Evolutionary conservation across 2,888 invertebrate species (phyloP), one percentile per base, ranked within the genome.

Genomic region (Ormyrus nitidulus): DNA sequence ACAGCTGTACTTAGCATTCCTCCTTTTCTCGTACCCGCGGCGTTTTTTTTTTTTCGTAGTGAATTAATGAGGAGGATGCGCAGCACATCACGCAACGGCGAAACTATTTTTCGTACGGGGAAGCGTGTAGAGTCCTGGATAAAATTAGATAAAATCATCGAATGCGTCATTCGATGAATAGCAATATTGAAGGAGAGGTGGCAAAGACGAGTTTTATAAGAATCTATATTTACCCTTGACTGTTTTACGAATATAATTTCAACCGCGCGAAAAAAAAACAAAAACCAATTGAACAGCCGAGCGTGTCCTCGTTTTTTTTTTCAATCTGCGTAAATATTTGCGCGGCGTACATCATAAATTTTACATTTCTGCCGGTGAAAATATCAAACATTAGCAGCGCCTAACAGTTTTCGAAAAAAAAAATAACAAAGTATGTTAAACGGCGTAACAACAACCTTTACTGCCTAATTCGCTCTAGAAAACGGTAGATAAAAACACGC

Each of bases 61-160:
- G 61, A 69, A 66, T 76, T 68, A 76, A 69, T n/a, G 54, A 76
- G 11, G 51, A 76, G 68, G 61, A 70, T 53, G 51, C 65, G 34
- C 34, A n/a, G 34, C 34, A n/a, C 51, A 64, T 58, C 64, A 51
- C 65, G 77, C 61, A 71, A 64, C 44, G 44, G 13, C 53, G 13
- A 54, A 76, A 76, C 44, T 76, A 69, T 69, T 44, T 68, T 65
- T 58, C 34, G 34, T 49, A 61, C 44, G n/a, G 34, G 44, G 9
- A 66, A 65, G 19, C 51, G 59, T 34, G 4, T n/a, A 49, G 66
- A 75, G 49, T 58, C 9, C 34, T 59, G 65, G n/a, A 64, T 70
- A 71, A 65, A 51, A 62, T 77, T 62, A 64, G 56, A 77, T 77
- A 70, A 64, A 77, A 70, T 64, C 68, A 53, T 34, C 34, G 7